Base-by-base conservation (phyloP, 2,888 invertebrate genomes). In the Drosophila pseudotalamancana region DNA sequence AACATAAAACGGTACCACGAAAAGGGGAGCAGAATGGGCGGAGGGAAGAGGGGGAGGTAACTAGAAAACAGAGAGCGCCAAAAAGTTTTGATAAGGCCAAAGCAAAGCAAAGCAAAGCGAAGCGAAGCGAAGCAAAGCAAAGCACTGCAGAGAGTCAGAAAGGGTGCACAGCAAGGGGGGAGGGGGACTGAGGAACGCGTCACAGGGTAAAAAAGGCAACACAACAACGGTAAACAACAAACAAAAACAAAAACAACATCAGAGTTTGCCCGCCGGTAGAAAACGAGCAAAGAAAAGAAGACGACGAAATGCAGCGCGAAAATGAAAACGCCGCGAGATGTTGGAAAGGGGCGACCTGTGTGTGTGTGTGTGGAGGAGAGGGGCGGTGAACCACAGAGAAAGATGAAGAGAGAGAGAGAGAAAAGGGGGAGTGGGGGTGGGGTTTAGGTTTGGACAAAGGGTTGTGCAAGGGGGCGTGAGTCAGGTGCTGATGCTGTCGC, bases 31-130 rank as follows among this genome's bases (percentile, higher is more conserved):
- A 43, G 18, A 14, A 69, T 42, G 37, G 32, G 16, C 25, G 32
- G 42, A 4, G 25, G 23, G 40, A 1, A 25, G 16, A 11, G 32
- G 39, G 29, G 39, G 25, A 9, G 57, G 42, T 57, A 70, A 65
- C 71, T 77, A 81, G 70, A 75, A 71, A 72, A 71, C 67, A 71
- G 67, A 82, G 81, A 81, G 74, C 74, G 76, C 76, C 68, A 70
- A 76, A 83, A 72, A 69, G 56, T 56, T 72, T 68, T 86, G 84
- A 84, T 87, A 88, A 86, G 81, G 77, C 72, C 57, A 69, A 59
- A 69, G 67, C 68, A 64, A 71, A 23, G 23, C 23, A 23, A 61
- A 73, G 72, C 57, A 69, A 59, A 69, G 67, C 68, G 62, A 71
- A 23, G 23, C 23, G 14, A 61, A 73, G n/a, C 57, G 68, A 59